phyloP scores from a whole-genome alignment of 2,797 vertebrate genomes.

The Threskiornis aethiopicus region DNA sequence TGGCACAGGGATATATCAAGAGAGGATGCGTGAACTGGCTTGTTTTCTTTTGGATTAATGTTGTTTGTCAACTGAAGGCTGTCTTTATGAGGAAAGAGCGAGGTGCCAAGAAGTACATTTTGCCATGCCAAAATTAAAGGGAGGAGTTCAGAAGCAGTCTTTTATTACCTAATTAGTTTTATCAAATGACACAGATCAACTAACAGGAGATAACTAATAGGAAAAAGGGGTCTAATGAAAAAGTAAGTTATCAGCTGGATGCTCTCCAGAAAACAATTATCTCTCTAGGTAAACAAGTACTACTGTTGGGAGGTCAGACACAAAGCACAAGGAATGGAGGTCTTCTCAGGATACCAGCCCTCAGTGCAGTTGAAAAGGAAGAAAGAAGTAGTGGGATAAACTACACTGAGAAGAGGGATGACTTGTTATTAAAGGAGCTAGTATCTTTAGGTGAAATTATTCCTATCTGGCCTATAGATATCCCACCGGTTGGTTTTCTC shows the following conservation, averaged over 20 bases:
- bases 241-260: constrained; percentile 53
- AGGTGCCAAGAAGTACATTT: constrained; percentile 42
- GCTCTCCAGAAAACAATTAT: constrained; percentile 45
- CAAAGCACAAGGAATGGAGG: neutral
- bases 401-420: neutral
- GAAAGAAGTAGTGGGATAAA: neutral
- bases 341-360: constrained; percentile 31
- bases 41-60: constrained; percentile 51
- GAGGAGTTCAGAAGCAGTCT: constrained; percentile 52
- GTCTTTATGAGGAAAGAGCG: constrained; percentile 9
- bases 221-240: constrained; percentile 44
- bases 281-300: constrained; percentile 51
- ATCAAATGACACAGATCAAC: constrained; percentile 63
- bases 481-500: neutral
- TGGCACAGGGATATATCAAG: constrained; percentile 45
- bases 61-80: constrained; percentile 57
- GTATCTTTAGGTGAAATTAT: neutral
- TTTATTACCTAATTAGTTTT: constrained; percentile 66
- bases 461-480: neutral
- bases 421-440: neutral
- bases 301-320: constrained; percentile 35
- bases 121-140: constrained; percentile 51
- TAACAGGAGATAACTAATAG: constrained; percentile 54
- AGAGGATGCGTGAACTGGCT: constrained; percentile 29
- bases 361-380: neutral